Base-by-base conservation (phyloP, 2,797 vertebrate genomes). In the Aulostomus chinensis region DNA sequence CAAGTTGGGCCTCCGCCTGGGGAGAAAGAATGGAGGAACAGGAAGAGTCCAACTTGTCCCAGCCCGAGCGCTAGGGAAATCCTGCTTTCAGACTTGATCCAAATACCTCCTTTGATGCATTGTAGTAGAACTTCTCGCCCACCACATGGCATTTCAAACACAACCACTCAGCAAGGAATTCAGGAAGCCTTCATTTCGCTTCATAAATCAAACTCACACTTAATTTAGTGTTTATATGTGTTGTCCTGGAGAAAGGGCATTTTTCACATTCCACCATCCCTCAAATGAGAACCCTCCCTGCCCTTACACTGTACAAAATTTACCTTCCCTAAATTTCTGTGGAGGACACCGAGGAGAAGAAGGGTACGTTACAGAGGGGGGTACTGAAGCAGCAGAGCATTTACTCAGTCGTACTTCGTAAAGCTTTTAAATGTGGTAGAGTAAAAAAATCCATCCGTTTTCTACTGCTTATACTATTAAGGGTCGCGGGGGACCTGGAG, bases 141-240 rank as follows among this genome's bases (percentile, higher is more conserved):
- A 36, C 35, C 40, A 31, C 54, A 43, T 12, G 22, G 10, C 14
- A 18, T 32, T 40, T 38, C 21, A 43, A 47, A 13, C 35, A 25
- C 47, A 46, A n/a, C 13, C 4, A 5, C 28, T 40, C 9, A 21
- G 47, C 35, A 35, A 51, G 62, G 51, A 63, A 47, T 45, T 46
- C 48, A 40, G 63, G 67, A 65, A 58, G 52, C 53, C 43, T 45
- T 49, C 48, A 61, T 64, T 51, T 16, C 30, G 30, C 21, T 58
- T 60, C 52, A 62, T 76, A 63, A 52, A 62, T 66, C 49, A 38
- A 58, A 57, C 36, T 61, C 29, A 22, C 26, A 39, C 35, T 48
- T 65, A 56, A 72, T 69, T 56, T 46, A 53, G 32, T 84, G 74
- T 87, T 87, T 80, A 80, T 52, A 58, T 47, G 34, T 49, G 39